Evolutionary conservation across 2,113 vertebrate species (phyloP).

Genomic region (Bostrychus sinensis): DNA sequence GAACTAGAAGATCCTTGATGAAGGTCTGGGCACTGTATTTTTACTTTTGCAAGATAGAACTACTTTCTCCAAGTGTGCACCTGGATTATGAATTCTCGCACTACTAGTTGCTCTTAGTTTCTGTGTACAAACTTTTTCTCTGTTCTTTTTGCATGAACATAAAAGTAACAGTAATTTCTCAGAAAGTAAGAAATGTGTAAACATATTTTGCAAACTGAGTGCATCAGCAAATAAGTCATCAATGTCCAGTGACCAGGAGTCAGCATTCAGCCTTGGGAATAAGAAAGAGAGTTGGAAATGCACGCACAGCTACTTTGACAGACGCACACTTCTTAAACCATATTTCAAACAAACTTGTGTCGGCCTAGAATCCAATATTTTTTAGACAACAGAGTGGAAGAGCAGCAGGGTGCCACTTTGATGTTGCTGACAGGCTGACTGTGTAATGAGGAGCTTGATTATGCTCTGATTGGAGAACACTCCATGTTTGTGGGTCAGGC

Average conservation of each 20-base stretch:
- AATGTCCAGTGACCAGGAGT: not conserved
- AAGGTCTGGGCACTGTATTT: too few species aligned
- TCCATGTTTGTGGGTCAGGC: conserved; percentile 52
- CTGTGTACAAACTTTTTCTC: too few species aligned
- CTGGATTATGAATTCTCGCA: too few species aligned
- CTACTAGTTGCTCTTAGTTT: too few species aligned
- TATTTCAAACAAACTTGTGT: conserved; percentile 47
- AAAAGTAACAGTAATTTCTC: too few species aligned
- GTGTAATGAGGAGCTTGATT: conserved; percentile 60
- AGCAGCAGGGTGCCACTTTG: conserved; percentile 52
- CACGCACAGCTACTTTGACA: conserved; percentile 8
- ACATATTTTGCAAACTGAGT: not conserved
- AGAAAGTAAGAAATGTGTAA: not conserved
- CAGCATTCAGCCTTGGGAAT: not conserved
- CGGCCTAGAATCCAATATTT: conserved; percentile 34
- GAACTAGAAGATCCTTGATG: too few species aligned
- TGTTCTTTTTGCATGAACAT: too few species aligned
- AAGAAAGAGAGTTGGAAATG: not conserved
- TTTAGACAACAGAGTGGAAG: conserved; percentile 32
- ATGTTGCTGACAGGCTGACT: conserved; percentile 52
- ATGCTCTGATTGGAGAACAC: conserved; percentile 49
- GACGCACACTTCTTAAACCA: not conserved
- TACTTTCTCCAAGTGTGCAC: too few species aligned
- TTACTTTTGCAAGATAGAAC: not conserved
- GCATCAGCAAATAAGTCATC: not conserved